Evolutionary conservation across 2,797 vertebrate species (phyloP).

Genomic region (Cuculus canorus): DNA sequence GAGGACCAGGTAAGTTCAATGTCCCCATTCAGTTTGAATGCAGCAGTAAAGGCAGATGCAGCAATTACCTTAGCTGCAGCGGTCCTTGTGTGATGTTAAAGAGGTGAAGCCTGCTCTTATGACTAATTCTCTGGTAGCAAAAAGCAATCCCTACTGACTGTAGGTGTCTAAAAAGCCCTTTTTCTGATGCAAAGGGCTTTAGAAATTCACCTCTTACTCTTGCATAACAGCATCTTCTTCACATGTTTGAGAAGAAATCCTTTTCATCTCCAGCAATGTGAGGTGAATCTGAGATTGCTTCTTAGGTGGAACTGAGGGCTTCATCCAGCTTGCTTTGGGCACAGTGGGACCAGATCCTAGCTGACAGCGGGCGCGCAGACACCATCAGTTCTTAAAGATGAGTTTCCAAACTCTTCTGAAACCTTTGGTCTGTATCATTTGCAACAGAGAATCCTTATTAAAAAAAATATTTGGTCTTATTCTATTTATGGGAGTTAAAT

Average conservation of each 20-base stretch:
- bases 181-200: neutral
- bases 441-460: neutral
- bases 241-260: neutral
- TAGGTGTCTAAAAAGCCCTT: neutral
- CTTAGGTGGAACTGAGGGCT: neutral
- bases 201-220: neutral
- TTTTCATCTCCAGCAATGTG: neutral
- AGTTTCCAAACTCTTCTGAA: neutral
- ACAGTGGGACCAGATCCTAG: neutral
- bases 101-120: neutral
- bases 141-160: neutral
- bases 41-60: neutral
- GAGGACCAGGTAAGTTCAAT: neutral
- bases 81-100: neutral
- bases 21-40: neutral
- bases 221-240: neutral
- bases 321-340: neutral
- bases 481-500: neutral
- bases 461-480: neutral
- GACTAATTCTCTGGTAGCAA: neutral
- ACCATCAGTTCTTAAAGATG: neutral
- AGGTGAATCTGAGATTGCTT: neutral
- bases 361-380: neutral
- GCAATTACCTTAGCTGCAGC: neutral
- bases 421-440: neutral